These are phyloP conservation scores for Mythimna loreyi DNA, from an alignment of 2,888 invertebrate genomes.

Conservation along the genomic window DNA sequence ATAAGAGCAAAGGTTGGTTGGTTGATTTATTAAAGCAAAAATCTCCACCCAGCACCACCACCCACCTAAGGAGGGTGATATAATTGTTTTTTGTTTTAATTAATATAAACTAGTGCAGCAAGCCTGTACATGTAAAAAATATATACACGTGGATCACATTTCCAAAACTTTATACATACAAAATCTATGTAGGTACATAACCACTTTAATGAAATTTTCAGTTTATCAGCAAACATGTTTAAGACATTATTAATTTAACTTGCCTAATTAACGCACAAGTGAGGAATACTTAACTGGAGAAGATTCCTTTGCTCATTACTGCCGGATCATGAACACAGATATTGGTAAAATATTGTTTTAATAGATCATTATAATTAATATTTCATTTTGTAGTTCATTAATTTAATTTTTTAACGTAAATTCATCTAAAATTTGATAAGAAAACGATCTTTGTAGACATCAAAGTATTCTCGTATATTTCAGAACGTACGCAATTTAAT, in stretches of 20 bases:
- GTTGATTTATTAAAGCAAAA: too few species aligned
- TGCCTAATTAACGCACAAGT: conserved; percentile 34
- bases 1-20: too few species aligned
- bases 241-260: conserved; percentile 41
- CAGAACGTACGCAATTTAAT: too few species aligned
- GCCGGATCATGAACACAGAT: not conserved
- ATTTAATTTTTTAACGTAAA: not conserved
- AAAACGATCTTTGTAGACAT: not conserved
- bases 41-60: too few species aligned
- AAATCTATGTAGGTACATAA: conserved; percentile 22
- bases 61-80: too few species aligned
- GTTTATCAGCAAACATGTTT: conserved; percentile 44
- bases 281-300: conserved; percentile 14
- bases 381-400: not conserved
- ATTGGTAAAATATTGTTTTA: not conserved
- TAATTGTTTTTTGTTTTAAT: too few species aligned
- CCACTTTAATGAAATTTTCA: conserved; percentile 42
- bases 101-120: too few species aligned
- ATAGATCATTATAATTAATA: not conserved
- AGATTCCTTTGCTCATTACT: conserved; percentile 23
- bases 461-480: too few species aligned
- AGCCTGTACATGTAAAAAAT: too few species aligned
- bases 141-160: too few species aligned
- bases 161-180: conserved; percentile 19
- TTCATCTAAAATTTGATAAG: not conserved